A percentile compares a stretch with the other conserved stretches of the same genome.
These are phyloP conservation scores for Nasonia vitripennis DNA, from an alignment of 1,140 invertebrate genomes.

Conservation along the genomic window DNA sequence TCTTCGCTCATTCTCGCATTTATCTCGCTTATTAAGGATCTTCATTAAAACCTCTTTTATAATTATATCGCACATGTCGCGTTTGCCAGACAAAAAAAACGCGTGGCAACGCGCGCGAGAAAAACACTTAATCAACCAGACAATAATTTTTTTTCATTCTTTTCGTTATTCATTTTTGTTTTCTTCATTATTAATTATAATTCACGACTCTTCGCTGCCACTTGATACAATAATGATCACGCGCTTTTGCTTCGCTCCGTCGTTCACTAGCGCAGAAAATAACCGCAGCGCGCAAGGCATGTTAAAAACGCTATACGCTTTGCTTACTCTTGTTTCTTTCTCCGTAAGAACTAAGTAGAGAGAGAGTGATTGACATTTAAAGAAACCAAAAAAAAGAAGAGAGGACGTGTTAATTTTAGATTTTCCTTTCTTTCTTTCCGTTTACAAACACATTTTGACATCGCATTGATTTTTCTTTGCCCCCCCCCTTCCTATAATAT, in stretches of 20 bases:
- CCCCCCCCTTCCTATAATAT: constrained; percentile 29
- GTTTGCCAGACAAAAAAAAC: constrained; percentile 67
- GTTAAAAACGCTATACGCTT: constrained; percentile 43
- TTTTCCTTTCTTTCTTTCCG: constrained; percentile 42
- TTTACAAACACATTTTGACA: constrained; percentile 20
- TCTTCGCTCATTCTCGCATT: constrained; percentile 40
- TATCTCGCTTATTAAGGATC: constrained; percentile 59
- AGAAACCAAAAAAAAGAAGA: constrained; percentile 23
- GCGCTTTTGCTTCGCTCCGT: background rate
- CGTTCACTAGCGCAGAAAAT: constrained; percentile 38
- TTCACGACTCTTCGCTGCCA: constrained; percentile 40
- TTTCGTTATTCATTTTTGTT: constrained; percentile 36
- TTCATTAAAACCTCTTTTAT: constrained; percentile 54
- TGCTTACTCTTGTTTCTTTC: constrained; percentile 22
- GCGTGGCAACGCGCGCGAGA: constrained; percentile 64
- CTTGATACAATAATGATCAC: constrained; percentile 42
- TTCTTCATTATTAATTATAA: constrained; percentile 40
- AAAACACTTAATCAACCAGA: constrained; percentile 65
- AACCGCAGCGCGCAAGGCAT: constrained; percentile 50
- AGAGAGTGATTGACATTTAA: constrained; percentile 41
- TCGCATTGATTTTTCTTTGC: constrained; percentile 9
- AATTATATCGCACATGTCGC: constrained; percentile 59
- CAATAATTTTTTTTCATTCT: constrained; percentile 57
- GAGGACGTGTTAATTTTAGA: constrained; percentile 41
- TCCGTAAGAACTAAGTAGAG: constrained; percentile 34